Base-by-base conservation (phyloP, 2,888 invertebrate species). In the Mythimna loreyi region DNA sequence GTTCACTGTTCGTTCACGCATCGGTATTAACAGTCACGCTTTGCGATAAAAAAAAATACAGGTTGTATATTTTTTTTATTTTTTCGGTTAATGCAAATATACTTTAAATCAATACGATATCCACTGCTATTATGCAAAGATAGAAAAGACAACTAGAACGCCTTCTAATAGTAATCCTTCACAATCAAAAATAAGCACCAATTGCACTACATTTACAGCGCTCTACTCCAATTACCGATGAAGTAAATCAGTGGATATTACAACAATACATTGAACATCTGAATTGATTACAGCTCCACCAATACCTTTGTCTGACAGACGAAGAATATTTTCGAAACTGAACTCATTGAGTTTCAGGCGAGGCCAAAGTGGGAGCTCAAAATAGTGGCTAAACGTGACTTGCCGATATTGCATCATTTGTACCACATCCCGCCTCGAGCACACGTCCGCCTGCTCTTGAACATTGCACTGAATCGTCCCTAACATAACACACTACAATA, bases 341-440 rank as follows among this genome's bases (percentile, higher is more conserved):
- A 72, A 82, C 84, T 84, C 81, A 78, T 84, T 78, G 78, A 67
- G 71, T 69, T 78, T 71, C 87, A 87, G 78, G 77, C 85, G 87
- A 84, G 77, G 69, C 80, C 75, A 76, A 79, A 83, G 78, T 75
- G 83, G 85, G 77, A 84, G 73, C 83, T 80, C 86, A 82, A 89
- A 87, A 92, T 92, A 92, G 89, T 89, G 89, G 83, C 77, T 85
- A 87, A 85, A 92, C 93, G 92, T 92, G 92, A 90, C 90, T 84
- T 68, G 80, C 75, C 78, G 87, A 90, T 90, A 91, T 90, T 90
- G 89, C 89, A 85, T 87, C 88, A 87, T 86, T 87, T 84, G 86
- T 83, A 78, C 78, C 78, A 72, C 78, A 83, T 72, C 73, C 78
- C 49, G 62, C 73, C 66, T 71, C 80, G 72, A 53, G 53, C 74